Evolutionary conservation across 2,797 vertebrate genomes (phyloP).

Genomic region (Enteromius treurensis): DNA sequence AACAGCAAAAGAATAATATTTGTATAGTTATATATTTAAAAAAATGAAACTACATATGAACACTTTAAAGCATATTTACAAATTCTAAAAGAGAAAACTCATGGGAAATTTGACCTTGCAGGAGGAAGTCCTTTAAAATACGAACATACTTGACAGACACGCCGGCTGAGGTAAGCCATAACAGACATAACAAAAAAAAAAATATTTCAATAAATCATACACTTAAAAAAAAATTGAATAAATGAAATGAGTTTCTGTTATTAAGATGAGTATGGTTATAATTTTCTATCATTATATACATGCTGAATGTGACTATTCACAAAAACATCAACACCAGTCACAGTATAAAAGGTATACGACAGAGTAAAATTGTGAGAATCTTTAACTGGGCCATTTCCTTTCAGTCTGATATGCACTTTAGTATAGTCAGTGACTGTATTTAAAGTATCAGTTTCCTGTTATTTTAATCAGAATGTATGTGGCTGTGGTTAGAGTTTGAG

Average conservation of each 20-base stretch:
- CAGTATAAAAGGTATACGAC: background rate
- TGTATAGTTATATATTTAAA: background rate
- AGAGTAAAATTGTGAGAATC: background rate
- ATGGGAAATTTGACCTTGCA: constrained; percentile 19
- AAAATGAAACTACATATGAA: background rate
- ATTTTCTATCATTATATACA: background rate
- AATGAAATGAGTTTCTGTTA: background rate
- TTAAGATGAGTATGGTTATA: background rate
- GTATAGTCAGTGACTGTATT: constrained; percentile 12
- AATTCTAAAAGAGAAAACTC: background rate
- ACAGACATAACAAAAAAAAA: background rate
- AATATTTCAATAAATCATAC: background rate
- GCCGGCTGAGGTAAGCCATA: constrained; percentile 24
- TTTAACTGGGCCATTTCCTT: constrained; percentile 18
- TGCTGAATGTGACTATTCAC: background rate
- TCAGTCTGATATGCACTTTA: background rate
- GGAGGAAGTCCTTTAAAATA: constrained; percentile 24
- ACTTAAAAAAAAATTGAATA: background rate
- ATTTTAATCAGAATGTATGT: background rate
- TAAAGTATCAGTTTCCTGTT: constrained; percentile 40
- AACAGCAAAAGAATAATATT: background rate
- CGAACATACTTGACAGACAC: background rate
- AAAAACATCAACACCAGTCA: background rate
- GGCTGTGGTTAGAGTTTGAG: constrained; percentile 2
- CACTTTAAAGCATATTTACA: background rate